Conservation (phyloP, 2,113 vertebrate genomes). For the Smithornis capensis region DNA sequence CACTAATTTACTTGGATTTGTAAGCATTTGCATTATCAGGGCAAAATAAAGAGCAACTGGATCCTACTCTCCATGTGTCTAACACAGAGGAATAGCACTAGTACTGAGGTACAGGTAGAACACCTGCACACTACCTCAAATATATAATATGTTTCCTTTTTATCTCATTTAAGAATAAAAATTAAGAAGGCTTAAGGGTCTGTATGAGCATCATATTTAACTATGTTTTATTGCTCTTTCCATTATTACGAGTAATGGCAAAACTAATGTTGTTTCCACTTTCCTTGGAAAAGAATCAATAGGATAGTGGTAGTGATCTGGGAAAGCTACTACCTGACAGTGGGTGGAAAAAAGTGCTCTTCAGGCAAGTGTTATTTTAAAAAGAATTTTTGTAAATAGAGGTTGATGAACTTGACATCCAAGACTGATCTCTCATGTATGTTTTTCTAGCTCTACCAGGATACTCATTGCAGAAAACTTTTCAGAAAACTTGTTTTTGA, state of each 20-base stretch:
- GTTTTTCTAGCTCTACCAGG: not conserved
- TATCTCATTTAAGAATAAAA: not conserved
- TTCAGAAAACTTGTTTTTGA: not conserved
- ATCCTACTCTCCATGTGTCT: fast-evolving
- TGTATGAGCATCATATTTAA: not conserved
- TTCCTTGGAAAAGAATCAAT: not conserved
- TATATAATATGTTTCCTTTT: not conserved
- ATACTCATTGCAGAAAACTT: not conserved
- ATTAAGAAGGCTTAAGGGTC: not conserved
- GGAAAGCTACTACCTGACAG: not conserved
- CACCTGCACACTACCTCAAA: not conserved
- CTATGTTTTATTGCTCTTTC: not conserved
- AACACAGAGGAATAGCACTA: not conserved
- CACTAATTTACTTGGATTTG: not conserved
- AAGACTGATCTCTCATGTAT: not conserved
- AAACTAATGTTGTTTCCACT: not conserved
- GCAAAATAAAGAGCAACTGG: not conserved
- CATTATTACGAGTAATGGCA: not conserved
- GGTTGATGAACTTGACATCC: not conserved
- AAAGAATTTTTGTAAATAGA: not conserved
- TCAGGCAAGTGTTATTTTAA: not conserved
- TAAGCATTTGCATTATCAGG: not conserved
- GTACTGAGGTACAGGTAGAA: not conserved
- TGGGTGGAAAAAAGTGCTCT: not conserved
- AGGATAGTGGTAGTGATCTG: not conserved